phyloP scores from a whole-genome alignment of 2,888 invertebrate genomes.

The Tetragnatha montana region DNA sequence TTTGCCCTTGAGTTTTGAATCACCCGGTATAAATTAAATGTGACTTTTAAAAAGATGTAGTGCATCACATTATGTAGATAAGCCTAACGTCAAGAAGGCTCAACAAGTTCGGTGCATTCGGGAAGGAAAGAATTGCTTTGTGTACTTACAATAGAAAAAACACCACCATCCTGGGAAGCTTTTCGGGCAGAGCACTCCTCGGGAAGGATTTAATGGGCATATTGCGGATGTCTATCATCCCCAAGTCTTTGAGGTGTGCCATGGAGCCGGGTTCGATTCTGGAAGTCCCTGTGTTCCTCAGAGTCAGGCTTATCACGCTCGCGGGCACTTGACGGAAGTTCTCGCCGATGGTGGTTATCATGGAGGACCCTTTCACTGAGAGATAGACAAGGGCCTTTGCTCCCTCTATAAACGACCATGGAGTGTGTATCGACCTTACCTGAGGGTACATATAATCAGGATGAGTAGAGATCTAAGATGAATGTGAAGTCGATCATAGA shows the following conservation, averaged over 20 bases:
- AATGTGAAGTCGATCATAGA: too few species aligned
- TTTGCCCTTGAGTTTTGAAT: too few species aligned
- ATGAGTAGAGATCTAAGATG: too few species aligned
- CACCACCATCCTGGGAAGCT: constrained; percentile 43
- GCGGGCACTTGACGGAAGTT: constrained; percentile 42
- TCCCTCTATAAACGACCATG: constrained; percentile 34
- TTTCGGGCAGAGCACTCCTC: constrained; percentile 33
- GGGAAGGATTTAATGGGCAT: constrained; percentile 52
- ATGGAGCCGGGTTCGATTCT: constrained; percentile 28
- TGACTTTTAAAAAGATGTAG: too few species aligned
- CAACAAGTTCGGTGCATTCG: too few species aligned
- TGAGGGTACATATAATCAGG: too few species aligned
- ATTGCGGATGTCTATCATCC: constrained; percentile 35
- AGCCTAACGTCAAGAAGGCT: too few species aligned
- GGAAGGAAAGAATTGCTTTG: too few species aligned
- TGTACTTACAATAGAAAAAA: constrained; percentile 55
- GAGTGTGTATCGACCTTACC: not conserved
- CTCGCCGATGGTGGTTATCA: constrained; percentile 27
- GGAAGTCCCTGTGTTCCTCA: constrained; percentile 51
- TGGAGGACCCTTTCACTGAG: constrained; percentile 22
- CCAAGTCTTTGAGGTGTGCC: constrained; percentile 42
- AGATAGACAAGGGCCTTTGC: constrained; percentile 20
- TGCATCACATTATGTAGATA: too few species aligned
- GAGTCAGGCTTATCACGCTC: constrained; percentile 31
- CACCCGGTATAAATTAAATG: too few species aligned